These are phyloP conservation scores for Andinoacara biseriatus DNA, from an alignment of 2,113 vertebrate genomes.

Conservation along the genomic window DNA sequence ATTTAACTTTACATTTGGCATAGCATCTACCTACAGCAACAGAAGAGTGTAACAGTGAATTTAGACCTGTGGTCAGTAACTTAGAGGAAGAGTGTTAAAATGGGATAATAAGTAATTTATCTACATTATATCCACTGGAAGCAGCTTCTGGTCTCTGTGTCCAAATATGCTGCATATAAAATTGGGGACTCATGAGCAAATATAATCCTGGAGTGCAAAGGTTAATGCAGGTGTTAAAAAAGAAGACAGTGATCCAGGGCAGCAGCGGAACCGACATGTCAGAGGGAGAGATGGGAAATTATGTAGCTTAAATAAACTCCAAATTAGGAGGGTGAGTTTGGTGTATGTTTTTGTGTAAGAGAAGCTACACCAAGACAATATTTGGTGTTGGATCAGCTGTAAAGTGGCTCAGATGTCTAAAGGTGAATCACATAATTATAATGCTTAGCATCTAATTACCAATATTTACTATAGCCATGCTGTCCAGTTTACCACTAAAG, in stretches of 20 bases:
- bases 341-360: background rate
- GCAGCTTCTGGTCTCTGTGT: background rate
- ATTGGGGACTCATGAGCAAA: background rate
- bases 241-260: background rate
- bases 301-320: background rate
- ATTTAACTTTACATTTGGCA: background rate
- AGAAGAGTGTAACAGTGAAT: background rate
- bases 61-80: background rate
- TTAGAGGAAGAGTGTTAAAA: background rate
- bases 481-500: background rate
- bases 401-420: background rate
- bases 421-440: background rate
- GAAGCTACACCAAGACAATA: background rate
- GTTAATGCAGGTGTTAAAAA: background rate
- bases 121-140: background rate
- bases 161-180: background rate
- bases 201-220: background rate
- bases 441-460: background rate
- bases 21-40: background rate
- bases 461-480: background rate
- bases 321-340: background rate
- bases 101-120: rapidly evolving
- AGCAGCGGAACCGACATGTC: background rate
- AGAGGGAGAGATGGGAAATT: background rate
- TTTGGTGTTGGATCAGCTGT: background rate